Evolutionary conservation across 2,797 vertebrate species (phyloP).

Genomic region (Threskiornis aethiopicus): DNA sequence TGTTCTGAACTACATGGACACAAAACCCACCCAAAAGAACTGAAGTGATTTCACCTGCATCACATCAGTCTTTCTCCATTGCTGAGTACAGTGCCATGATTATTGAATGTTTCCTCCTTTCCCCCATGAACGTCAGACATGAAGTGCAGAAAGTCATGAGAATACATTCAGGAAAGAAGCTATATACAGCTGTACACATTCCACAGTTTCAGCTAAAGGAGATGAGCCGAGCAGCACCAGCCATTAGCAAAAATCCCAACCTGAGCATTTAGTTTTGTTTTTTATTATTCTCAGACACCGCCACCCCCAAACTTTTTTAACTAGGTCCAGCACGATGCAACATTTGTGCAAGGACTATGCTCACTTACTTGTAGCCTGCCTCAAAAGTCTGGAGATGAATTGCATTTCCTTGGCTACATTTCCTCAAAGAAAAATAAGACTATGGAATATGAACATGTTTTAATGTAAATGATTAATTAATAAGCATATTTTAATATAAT

Average conservation of each 20-base stretch:
- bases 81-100: background rate
- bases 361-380: background rate
- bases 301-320: accelerated
- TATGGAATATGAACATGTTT: background rate
- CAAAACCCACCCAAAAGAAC: background rate
- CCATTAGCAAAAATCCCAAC: background rate
- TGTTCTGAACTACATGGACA: background rate
- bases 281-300: background rate
- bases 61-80: background rate
- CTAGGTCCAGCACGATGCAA: background rate
- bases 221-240: background rate
- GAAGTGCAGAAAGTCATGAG: background rate
- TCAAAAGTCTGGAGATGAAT: background rate
- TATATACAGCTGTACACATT: background rate
- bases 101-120: background rate
- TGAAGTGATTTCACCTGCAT: background rate
- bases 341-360: background rate
- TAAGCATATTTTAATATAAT: background rate
- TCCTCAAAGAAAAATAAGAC: background rate
- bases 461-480: background rate
- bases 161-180: background rate
- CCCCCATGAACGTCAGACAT: background rate
- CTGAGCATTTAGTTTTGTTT: background rate
- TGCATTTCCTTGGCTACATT: background rate
- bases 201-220: background rate